Evolutionary conservation across 2,113 vertebrate species (phyloP), one percentile per base, ranked within the genome.

Genomic region (Sinocyclocheilus maitianheensis): DNA sequence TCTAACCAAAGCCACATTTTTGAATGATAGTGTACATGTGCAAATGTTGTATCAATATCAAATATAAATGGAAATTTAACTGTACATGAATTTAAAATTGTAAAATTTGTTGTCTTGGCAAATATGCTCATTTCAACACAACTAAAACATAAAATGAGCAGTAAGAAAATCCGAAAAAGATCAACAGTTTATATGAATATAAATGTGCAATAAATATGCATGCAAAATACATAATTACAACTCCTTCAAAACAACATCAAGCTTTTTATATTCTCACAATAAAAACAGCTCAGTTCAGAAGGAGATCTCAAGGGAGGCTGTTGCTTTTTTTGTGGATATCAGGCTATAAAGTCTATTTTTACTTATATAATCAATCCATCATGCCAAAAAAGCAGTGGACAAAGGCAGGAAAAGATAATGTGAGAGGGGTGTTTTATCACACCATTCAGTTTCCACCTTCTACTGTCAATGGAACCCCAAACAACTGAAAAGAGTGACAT

Each of bases 281-380:
- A 89, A 76, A 87, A 87, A 84, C 55, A 82, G 51, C 71, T 53
- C 26, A 26, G 24, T 43, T 86, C 43, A 67, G 51, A 48, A 22
- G 60, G 2, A 37, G 37, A 60, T 82, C 84, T 86, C 78, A 3
- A 79, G 85, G 85, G 86, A 88, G 80, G 53, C 63, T 51, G 13
- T 75, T 67, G 71, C 40, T 82, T 75, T 87, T 46, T 67, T 79
- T 78, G 46, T 75, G 83, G 65, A 85, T 63, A 86, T 87, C 74
- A 78, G 86, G 82, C 72, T 48, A 82, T 82, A 90, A 86, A 89
- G 89, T 78, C 51, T 67, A 84, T 78, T 84, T 90, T 89, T 77
- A 89, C 85, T 88, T 90, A 83, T 80, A 85, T 86, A 81, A 65
- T 43, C 46, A 13, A 18, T 82, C 24, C 7, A 82, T 82, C 26